Percentiles rank a stretch among this genome's conserved stretches.
Conservation (phyloP, 2,113 vertebrate species). For the Ciconia stormi region DNA sequence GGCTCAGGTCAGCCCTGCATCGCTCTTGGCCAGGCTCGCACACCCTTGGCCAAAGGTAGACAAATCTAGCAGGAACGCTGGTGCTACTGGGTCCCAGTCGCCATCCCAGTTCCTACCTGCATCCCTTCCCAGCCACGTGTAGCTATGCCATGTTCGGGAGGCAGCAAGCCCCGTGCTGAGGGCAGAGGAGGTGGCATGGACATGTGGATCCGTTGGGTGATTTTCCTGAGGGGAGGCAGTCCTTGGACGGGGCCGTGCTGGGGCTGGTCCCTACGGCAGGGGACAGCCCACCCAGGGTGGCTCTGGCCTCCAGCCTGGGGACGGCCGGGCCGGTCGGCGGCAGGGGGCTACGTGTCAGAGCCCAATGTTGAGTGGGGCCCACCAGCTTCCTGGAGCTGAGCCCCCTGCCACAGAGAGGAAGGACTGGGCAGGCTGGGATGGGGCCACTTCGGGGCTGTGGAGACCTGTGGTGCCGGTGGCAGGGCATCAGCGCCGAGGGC, state of each 20-base stretch:
- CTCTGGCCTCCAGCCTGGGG: not conserved
- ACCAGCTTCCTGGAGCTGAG: not conserved
- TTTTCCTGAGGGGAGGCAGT: not conserved
- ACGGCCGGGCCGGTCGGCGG: not conserved
- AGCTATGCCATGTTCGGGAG: not conserved
- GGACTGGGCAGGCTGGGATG: not conserved
- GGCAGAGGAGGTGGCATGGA: not conserved
- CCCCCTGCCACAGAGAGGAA: not conserved
- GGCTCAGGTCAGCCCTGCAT: not conserved
- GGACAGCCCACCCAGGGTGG: not conserved
- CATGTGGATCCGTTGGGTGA: fast-evolving
- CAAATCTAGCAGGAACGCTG: not conserved
- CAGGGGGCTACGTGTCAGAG: not conserved
- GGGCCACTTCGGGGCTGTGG: not conserved
- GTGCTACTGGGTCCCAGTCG: not conserved
- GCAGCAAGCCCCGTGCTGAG: not conserved
- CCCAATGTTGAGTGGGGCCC: fast-evolving
- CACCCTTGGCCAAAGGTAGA: not conserved
- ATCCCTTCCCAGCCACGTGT: not conserved
- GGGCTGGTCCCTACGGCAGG: not conserved
- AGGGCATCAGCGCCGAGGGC: fast-evolving
- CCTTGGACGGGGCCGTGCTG: not conserved
- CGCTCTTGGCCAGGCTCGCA: fast-evolving
- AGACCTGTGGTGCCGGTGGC: not conserved
- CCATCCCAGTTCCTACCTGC: not conserved